Evolutionary conservation across 1,140 invertebrate genomes (phyloP).

Genomic region (Drosophila tani): DNA sequence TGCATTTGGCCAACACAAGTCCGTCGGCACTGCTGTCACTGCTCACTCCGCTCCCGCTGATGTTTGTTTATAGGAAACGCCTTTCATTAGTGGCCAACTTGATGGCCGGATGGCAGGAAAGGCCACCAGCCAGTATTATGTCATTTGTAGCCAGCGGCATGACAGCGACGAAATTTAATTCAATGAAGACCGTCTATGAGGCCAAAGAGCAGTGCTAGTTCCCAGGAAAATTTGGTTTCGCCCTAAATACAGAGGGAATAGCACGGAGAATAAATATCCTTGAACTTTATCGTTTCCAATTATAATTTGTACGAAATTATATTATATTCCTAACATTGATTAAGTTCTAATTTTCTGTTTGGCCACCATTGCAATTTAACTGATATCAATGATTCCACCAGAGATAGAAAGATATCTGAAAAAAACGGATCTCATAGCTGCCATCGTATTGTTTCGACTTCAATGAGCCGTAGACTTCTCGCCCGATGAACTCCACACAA

Average conservation of each 20-base stretch:
- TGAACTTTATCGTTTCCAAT: too few species aligned
- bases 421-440: slow-evolving; percentile 57
- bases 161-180: slow-evolving; percentile 48
- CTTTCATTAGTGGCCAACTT: slow-evolving; percentile 54
- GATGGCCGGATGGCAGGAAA: slow-evolving; percentile 38
- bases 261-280: background rate
- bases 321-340: background rate
- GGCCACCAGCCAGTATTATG: slow-evolving; percentile 36
- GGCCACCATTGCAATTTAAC: background rate
- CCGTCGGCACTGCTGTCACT: slow-evolving; percentile 4
- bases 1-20: slow-evolving; percentile 18
- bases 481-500: slow-evolving; percentile 45
- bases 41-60: slow-evolving; percentile 21
- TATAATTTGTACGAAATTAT: background rate
- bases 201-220: background rate
- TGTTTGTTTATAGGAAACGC: slow-evolving; percentile 56
- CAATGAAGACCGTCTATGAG: slow-evolving; percentile 34
- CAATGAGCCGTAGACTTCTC: slow-evolving; percentile 58
- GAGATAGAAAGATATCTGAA: background rate
- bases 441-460: slow-evolving; percentile 59
- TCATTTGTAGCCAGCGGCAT: slow-evolving; percentile 40
- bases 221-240: background rate
- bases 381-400: background rate
- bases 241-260: background rate
- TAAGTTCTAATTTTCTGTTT: background rate